Evolutionary conservation across 2,113 vertebrate species (phyloP), one percentile per base, ranked within the genome.

Genomic region (Lucifuga dentata): DNA sequence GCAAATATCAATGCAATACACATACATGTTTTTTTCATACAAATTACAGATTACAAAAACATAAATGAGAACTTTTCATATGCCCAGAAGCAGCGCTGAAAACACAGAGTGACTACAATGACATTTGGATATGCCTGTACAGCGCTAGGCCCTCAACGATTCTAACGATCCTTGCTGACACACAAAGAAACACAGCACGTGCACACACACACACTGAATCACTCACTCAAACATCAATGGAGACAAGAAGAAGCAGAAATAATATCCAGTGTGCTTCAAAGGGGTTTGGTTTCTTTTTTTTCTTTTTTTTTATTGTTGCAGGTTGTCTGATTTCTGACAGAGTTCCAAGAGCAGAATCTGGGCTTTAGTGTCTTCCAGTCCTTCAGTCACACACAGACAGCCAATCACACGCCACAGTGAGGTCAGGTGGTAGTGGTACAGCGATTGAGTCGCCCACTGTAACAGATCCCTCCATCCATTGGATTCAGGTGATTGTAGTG

Each of bases 1-100:
- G 84, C 73, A 85, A 84, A 88, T 89, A 88, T 83, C 53, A 81
- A 91, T 86, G 84, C 73, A 83, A 73, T 88, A 89, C 88, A 91
- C 80, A 55, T 75, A 83, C 67, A 66, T 57, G 41, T 44, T 29
- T 29, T 52, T 68, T 77, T 67, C 73, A 86, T 90, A 91, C 86
- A 91, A 91, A 91, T 86, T 86, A 88, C 87, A 88, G 78, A 74
- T 85, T 89, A 90, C 85, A 90, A 90, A 91, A 90, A 89, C 81
- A 82, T 81, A 88, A 85, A 88, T 77, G 79, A 83, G 78, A 89
- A 58, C 12, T 80, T 80, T 78, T 76, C 66, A 71, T 85, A 71
- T 77, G 83, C 77, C 76, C 82, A 75, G 78, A 86, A 87, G 87
- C 80, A 58, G 67, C 68, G 58, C 81, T 76, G 75, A 85, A 76